phyloP scores from a whole-genome alignment of 35 echinoderm and acorn worm genomes.

The Ophioderma brevispina region DNA sequence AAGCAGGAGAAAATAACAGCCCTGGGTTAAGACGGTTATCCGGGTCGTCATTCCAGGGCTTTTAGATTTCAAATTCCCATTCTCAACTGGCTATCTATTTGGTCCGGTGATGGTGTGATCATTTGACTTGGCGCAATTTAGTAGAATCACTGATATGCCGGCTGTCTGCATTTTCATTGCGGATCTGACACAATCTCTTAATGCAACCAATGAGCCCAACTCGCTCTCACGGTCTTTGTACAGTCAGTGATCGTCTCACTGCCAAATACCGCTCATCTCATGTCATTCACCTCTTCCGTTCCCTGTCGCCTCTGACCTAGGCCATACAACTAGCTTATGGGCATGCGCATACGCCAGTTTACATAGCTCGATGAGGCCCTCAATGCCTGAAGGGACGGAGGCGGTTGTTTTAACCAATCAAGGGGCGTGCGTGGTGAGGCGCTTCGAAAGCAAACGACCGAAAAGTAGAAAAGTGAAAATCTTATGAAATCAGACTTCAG shows the following conservation, averaged over 20 bases:
- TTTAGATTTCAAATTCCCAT: conserved; percentile 1
- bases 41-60: background rate
- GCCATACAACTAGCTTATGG: background rate
- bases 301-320: too few species aligned
- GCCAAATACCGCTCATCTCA: too few species aligned
- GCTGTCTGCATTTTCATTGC: too few species aligned
- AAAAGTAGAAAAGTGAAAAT: background rate
- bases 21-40: background rate
- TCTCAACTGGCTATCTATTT: too few species aligned
- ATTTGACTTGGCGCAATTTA: too few species aligned
- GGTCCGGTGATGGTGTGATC: too few species aligned
- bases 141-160: too few species aligned
- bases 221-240: too few species aligned
- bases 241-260: too few species aligned
- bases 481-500: background rate
- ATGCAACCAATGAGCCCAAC: background rate
- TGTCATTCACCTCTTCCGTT: too few species aligned
- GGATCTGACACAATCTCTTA: too few species aligned
- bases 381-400: background rate
- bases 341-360: background rate
- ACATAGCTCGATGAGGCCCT: background rate
- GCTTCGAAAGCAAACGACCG: background rate
- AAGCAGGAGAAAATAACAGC: background rate
- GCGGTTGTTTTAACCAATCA: conserved; percentile 7
- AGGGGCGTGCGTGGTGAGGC: background rate